Evolutionary conservation across 1,140 invertebrate genomes (phyloP).

Genomic region (Drosophila orena): DNA sequence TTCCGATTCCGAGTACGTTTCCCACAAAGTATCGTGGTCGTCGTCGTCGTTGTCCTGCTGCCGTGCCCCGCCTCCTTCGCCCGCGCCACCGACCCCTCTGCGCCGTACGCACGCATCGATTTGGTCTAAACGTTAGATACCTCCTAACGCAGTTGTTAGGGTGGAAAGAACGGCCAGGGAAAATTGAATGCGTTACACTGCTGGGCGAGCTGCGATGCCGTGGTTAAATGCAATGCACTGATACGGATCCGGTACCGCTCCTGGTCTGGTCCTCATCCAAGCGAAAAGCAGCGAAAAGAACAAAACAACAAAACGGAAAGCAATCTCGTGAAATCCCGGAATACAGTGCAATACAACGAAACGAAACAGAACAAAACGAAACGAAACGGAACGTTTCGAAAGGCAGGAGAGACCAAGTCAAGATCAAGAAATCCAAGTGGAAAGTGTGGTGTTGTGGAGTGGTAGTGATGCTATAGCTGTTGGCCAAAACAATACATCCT

Average conservation of each 20-base stretch:
- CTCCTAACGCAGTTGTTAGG: slow-evolving; percentile 84
- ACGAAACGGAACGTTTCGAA: slow-evolving; percentile 7
- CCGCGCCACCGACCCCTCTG: slow-evolving; percentile 19
- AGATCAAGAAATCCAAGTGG: slow-evolving; percentile 6
- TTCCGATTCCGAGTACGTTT: background rate
- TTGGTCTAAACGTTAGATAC: slow-evolving; percentile 84
- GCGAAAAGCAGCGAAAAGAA: background rate
- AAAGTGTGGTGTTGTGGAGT: slow-evolving; percentile 10
- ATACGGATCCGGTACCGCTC: background rate
- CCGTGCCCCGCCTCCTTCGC: slow-evolving; percentile 19
- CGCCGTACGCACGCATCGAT: slow-evolving; percentile 80
- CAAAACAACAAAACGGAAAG: background rate
- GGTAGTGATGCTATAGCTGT: slow-evolving; percentile 54
- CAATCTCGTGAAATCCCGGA: slow-evolving; percentile 3
- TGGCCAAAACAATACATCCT: slow-evolving; percentile 16
- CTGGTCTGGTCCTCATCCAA: background rate
- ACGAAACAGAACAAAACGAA: slow-evolving; percentile 9
- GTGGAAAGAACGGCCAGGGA: slow-evolving; percentile 62
- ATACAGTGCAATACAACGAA: slow-evolving; percentile 30
- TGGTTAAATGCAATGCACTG: slow-evolving; percentile 26
- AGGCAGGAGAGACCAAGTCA: background rate
- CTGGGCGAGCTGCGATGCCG: slow-evolving; percentile 31
- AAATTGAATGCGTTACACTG: background rate
- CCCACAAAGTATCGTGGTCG: slow-evolving; percentile 28
- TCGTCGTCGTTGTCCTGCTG: slow-evolving; percentile 27